Percentiles rank a stretch among this genome's conserved stretches.
phyloP scores from a whole-genome alignment of 1,140 invertebrate species.

The Philaenus spumarius region DNA sequence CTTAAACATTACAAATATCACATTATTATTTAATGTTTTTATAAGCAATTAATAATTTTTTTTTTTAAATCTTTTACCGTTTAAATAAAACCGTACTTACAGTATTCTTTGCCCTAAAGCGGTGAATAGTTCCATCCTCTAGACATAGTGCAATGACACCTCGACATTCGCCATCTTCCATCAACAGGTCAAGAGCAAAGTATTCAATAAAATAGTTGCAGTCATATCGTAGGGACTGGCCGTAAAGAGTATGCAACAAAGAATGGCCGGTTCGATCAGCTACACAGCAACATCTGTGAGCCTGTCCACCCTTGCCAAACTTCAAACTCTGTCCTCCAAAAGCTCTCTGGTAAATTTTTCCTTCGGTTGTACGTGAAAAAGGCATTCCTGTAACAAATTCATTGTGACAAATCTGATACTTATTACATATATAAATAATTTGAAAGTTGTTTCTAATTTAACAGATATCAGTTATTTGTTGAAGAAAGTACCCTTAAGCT shows the following conservation, averaged over 20 bases:
- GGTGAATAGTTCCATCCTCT: slow-evolving; percentile 75
- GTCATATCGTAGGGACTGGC: slow-evolving; percentile 67
- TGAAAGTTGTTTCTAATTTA: neutral
- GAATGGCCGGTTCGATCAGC: slow-evolving; percentile 64
- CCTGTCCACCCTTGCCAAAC: slow-evolving; percentile 83
- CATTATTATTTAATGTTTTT: no score
- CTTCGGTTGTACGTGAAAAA: slow-evolving; percentile 28
- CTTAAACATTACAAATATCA: no score
- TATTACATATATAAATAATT: neutral
- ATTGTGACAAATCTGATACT: neutral
- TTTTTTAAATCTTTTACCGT: no score
- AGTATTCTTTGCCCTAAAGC: slow-evolving; percentile 68
- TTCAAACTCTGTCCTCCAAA: slow-evolving; percentile 85
- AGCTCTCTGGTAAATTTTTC: slow-evolving; percentile 87
- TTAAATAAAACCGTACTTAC: no score
- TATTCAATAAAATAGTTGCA: slow-evolving; percentile 81
- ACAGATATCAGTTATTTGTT: no score
- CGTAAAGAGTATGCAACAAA: slow-evolving; percentile 76
- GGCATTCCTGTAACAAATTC: slow-evolving; percentile 35
- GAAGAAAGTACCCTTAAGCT: no score
- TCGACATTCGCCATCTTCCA: slow-evolving; percentile 60
- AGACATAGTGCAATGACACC: slow-evolving; percentile 69
- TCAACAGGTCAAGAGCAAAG: slow-evolving; percentile 73
- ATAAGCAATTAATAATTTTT: no score
- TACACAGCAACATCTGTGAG: slow-evolving; percentile 45